Percentiles rank a stretch among this genome's conserved stretches.
These are phyloP conservation scores for Sylvilagus floridanus DNA, from an alignment of 2,797 vertebrate genomes.

Conservation along the genomic window DNA sequence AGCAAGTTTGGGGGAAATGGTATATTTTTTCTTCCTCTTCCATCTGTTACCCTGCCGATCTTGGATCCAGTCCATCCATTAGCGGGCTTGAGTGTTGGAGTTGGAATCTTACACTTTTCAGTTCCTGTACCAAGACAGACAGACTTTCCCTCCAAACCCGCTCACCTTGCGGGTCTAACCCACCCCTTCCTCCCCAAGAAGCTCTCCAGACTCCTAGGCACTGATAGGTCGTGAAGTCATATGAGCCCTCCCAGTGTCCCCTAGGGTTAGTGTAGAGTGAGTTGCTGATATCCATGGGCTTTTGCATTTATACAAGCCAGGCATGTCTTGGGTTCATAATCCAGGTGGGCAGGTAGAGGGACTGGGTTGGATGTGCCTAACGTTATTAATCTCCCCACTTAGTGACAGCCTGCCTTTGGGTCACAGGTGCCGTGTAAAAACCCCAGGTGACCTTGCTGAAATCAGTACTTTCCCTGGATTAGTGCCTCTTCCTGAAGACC, in stretches of 20 bases:
- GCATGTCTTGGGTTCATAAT: neutral
- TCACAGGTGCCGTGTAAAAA: neutral
- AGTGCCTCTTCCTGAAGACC: neutral
- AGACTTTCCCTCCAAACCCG: conserved; percentile 5
- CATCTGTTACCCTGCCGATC: conserved; percentile 69
- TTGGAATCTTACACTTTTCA: conserved; percentile 33
- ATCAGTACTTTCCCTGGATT: neutral
- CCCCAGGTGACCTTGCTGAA: neutral
- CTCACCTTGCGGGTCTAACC: conserved; percentile 3
- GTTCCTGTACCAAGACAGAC: conserved; percentile 39
- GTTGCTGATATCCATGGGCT: neutral
- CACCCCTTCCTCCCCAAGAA: neutral
- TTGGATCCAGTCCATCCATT: conserved; percentile 67
- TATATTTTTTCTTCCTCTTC: conserved; percentile 44
- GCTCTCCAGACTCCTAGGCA: neutral
- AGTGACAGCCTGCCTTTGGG: neutral
- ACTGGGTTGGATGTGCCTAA: neutral
- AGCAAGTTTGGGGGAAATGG: conserved; percentile 71
- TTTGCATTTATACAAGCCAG: neutral
- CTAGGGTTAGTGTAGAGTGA: accelerated
- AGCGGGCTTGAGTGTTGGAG: neutral
- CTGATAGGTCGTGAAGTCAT: neutral
- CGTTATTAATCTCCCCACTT: neutral
- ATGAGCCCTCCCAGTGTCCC: neutral
- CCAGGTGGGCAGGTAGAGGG: neutral